Conservation (phyloP, 2,888 invertebrate species). For the Trichopria drosophilae region DNA sequence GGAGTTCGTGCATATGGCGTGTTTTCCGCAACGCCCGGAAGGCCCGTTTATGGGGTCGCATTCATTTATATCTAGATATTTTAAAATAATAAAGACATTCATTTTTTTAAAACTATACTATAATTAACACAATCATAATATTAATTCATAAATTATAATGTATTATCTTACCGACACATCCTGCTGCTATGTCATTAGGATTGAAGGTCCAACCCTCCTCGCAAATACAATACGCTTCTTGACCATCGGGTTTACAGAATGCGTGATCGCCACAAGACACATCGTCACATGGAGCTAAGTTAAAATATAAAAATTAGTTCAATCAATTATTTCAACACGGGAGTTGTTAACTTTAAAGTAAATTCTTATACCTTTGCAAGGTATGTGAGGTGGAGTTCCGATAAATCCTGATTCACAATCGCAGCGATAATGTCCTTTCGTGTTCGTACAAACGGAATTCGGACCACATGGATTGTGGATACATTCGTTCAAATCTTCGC, state of each 20-base stretch:
- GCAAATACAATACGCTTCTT: conserved; percentile 88
- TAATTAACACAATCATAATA: neutral
- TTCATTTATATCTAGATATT: conserved; percentile 78
- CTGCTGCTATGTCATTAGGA: conserved; percentile 84
- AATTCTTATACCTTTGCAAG: conserved; percentile 66
- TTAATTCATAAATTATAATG: neutral
- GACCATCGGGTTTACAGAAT: conserved; percentile 84
- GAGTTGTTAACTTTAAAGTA: neutral
- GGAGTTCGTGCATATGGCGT: conserved; percentile 79
- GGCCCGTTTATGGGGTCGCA: conserved; percentile 77
- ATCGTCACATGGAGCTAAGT: conserved; percentile 82
- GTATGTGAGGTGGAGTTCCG: conserved; percentile 77
- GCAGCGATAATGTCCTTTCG: conserved; percentile 78
- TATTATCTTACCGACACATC: conserved; percentile 70
- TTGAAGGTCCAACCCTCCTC: conserved; percentile 93
- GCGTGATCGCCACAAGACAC: conserved; percentile 87
- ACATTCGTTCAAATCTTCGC: conserved; percentile 84
- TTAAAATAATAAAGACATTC: too few relatives aligned
- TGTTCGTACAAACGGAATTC: conserved; percentile 77
- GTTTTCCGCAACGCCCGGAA: conserved; percentile 81
- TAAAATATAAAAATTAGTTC: conserved; percentile 1
- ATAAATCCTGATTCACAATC: conserved; percentile 81
- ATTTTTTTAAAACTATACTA: too few relatives aligned
- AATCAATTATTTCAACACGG: neutral
- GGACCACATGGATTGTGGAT: conserved; percentile 70